These are phyloP conservation scores for Ganaspis brasiliensis DNA, from an alignment of 2,888 invertebrate genomes.

Conservation along the genomic window DNA sequence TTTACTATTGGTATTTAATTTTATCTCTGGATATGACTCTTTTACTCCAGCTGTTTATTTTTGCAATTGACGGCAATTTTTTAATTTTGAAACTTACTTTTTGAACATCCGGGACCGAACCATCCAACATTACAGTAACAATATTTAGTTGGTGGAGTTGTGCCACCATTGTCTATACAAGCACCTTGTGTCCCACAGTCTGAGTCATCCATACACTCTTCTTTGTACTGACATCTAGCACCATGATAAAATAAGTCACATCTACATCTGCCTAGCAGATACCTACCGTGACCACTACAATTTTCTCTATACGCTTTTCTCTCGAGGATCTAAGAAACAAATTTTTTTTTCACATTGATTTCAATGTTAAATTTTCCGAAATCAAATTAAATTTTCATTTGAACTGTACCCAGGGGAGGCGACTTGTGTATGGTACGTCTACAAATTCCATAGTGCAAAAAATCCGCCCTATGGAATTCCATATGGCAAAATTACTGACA, in stretches of 20 bases:
- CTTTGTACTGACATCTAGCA: conserved; percentile 91
- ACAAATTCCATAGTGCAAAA: too few species aligned
- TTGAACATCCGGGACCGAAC: conserved; percentile 92
- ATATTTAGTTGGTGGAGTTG: conserved; percentile 89
- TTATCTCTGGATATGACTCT: too few species aligned
- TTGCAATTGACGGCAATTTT: too few species aligned
- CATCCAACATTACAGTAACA: conserved; percentile 96
- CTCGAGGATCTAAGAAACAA: conserved; percentile 72
- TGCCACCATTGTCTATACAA: conserved; percentile 91
- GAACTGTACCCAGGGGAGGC: too few species aligned
- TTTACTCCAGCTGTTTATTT: too few species aligned
- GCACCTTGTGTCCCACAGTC: conserved; percentile 94
- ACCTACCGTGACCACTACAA: conserved; percentile 93
- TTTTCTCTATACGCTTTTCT: conserved; percentile 90
- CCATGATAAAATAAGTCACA: conserved; percentile 92
- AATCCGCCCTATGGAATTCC: too few species aligned
- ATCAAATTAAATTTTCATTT: background rate
- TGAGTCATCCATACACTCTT: conserved; percentile 91
- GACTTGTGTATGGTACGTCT: too few species aligned
- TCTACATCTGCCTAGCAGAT: conserved; percentile 89
- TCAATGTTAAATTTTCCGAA: conserved; percentile 35
- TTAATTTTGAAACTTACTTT: conserved; percentile 83
- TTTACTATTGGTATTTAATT: too few species aligned
- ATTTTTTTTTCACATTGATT: too few species aligned
- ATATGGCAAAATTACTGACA: too few species aligned